Conservation (phyloP, 1,140 invertebrate species). For the Bombus confusus region DNA sequence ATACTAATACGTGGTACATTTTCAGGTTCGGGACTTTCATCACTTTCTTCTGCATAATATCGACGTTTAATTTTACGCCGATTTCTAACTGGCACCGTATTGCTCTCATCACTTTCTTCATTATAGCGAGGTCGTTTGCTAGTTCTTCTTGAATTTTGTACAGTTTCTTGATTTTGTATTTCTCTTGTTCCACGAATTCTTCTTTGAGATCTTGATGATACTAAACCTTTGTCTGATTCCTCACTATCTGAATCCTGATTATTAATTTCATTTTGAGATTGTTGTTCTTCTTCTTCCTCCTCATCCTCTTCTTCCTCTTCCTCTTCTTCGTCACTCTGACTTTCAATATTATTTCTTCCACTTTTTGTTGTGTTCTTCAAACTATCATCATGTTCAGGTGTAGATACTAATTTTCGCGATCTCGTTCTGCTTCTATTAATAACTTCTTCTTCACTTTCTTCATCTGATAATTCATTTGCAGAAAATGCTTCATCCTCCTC, state of each 20-base stretch:
- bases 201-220: constrained; percentile 55
- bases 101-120: constrained; percentile 84
- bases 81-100: constrained; percentile 71
- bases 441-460: constrained; percentile 63
- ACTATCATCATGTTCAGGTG: constrained; percentile 20
- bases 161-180: constrained; percentile 45
- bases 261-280: constrained; percentile 35
- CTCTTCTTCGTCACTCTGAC: constrained; percentile 46
- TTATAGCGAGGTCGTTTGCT: constrained; percentile 85
- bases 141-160: constrained; percentile 73
- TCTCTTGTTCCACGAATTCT: constrained; percentile 51
- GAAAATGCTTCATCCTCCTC: constrained; percentile 25
- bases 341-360: constrained; percentile 45
- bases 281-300: constrained; percentile 46
- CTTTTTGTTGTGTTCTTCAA: constrained; percentile 29
- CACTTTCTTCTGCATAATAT: constrained; percentile 78
- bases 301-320: constrained; percentile 49
- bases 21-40: constrained; percentile 71
- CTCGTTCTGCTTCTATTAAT: constrained; percentile 60
- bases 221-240: constrained; percentile 67
- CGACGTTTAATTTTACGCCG: constrained; percentile 74
- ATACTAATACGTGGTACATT: constrained; percentile 84
- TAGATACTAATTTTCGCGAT: constrained; percentile 52
- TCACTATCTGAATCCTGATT: constrained; percentile 69
- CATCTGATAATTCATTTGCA: constrained; percentile 44